Evolutionary conservation across 2,113 vertebrate genomes (phyloP).

Genomic region (Crypturellus undulatus): DNA sequence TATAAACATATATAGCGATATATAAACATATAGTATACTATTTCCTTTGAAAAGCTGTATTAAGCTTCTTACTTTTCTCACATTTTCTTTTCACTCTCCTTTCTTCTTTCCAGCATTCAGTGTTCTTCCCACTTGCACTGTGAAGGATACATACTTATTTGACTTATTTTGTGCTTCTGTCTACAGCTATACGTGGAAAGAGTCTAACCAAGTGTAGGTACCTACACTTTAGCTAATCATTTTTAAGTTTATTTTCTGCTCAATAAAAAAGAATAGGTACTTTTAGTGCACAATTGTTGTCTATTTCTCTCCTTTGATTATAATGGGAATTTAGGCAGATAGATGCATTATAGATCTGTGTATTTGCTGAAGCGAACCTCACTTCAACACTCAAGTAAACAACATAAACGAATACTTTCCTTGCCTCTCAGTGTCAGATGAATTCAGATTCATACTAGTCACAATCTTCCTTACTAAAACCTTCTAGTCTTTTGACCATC

Average conservation of each 20-base stretch:
- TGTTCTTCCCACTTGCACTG: background rate
- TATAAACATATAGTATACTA: background rate
- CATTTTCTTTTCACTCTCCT: background rate
- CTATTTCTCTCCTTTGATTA: background rate
- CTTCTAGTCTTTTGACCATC: rapidly evolving
- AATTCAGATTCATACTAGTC: background rate
- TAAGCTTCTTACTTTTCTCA: background rate
- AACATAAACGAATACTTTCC: background rate
- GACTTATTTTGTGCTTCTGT: background rate
- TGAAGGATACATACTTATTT: background rate
- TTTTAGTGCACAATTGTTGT: background rate
- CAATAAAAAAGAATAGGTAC: background rate
- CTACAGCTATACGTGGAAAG: background rate
- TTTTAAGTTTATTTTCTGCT: background rate
- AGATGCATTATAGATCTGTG: background rate
- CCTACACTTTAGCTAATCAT: background rate
- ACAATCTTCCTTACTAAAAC: background rate
- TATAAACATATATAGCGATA: no score
- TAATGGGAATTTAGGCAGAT: background rate
- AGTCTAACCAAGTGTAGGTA: background rate
- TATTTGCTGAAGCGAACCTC: background rate
- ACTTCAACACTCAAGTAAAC: background rate
- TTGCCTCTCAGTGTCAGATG: background rate
- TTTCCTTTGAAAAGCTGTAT: background rate
- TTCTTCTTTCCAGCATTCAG: background rate